phyloP scores from a whole-genome alignment of 2,113 vertebrate genomes.

The Burhinus oedicnemus region DNA sequence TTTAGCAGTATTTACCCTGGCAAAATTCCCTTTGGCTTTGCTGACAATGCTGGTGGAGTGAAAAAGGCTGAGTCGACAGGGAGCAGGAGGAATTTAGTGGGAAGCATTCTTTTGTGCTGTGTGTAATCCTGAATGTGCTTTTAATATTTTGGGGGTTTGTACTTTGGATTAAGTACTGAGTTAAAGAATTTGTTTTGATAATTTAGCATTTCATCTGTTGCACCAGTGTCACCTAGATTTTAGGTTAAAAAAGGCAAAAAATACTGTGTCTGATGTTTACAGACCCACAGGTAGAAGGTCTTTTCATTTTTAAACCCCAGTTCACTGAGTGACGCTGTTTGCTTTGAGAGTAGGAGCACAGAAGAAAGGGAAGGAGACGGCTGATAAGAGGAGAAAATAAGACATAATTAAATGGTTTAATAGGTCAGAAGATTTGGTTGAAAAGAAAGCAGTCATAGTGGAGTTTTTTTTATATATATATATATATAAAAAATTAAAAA shows the following conservation, averaged over 20 bases:
- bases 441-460: not conserved
- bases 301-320: not conserved
- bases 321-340: not conserved
- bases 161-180: not conserved
- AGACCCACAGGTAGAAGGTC: not conserved
- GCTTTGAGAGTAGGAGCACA: not conserved
- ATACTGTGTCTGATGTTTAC: not conserved
- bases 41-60: not conserved
- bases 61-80: not conserved
- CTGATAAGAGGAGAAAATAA: not conserved
- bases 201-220: not conserved
- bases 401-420: not conserved
- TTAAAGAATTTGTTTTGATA: not conserved
- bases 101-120: constrained; percentile 16
- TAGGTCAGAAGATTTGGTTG: not conserved
- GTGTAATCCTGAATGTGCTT: constrained; percentile 17
- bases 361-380: not conserved
- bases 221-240: not conserved
- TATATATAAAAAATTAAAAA: not conserved
- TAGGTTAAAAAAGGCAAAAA: not conserved
- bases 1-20: constrained; percentile 55
- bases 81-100: constrained; percentile 1
- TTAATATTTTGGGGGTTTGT: not conserved
- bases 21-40: constrained; percentile 41
- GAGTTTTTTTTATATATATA: not conserved